phyloP scores from a whole-genome alignment of 1,140 invertebrate species.

The Spodoptera frugiperda region DNA sequence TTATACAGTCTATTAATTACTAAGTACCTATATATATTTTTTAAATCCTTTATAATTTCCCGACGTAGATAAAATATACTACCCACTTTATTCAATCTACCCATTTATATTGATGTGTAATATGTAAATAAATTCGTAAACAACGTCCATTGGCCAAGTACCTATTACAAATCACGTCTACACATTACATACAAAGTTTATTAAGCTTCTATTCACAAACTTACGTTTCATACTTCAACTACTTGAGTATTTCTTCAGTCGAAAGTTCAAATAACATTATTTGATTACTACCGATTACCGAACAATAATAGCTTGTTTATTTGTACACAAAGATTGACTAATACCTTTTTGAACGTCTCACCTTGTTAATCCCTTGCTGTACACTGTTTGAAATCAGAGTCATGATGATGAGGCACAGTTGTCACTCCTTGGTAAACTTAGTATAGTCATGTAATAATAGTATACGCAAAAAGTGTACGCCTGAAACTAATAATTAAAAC shows the following conservation, averaged over 20 bases:
- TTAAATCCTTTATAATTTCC: too few species aligned
- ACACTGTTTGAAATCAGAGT: background rate
- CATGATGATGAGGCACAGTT: background rate
- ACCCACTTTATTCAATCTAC: too few species aligned
- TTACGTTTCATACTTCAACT: conserved; percentile 1
- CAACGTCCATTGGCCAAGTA: background rate
- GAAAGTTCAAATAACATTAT: conserved; percentile 21
- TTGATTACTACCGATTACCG: conserved; percentile 25
- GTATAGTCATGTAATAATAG: background rate
- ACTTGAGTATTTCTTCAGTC: conserved; percentile 18
- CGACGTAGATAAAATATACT: too few species aligned
- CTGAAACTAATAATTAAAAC: too few species aligned
- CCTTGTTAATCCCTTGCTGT: background rate
- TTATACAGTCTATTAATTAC: too few species aligned
- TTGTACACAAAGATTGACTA: conserved; percentile 19
- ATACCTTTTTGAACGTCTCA: background rate
- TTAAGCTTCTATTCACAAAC: conserved; percentile 6
- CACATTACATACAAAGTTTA: background rate
- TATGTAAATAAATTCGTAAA: background rate
- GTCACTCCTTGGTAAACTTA: background rate
- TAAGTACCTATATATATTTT: too few species aligned
- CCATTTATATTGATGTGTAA: background rate
- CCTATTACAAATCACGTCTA: conserved; percentile 2
- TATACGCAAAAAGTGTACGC: too few species aligned
- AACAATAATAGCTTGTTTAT: conserved; percentile 20